Evolutionary conservation across 2,888 invertebrate species (phyloP), one percentile per base, ranked within the genome.

Genomic region (Tineola bisselliella): DNA sequence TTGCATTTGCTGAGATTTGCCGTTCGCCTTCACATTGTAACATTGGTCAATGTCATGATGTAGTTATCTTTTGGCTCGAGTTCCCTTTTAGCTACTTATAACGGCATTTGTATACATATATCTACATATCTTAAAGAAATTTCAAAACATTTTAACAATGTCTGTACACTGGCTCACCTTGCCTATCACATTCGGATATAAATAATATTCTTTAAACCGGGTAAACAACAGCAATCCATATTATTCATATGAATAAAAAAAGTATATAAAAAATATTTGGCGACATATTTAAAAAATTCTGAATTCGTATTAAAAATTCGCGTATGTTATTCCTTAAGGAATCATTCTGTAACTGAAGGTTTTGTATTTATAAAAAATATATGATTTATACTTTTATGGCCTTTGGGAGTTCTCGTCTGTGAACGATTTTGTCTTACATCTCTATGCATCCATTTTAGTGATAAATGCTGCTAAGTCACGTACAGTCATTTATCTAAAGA

Each of bases 31-130:
- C 15, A 10, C 8, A 13, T 38, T 48, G 48, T 48, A 10, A 48
- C 48, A 48, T 48, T 48, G 48, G 48, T 48, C 48, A 48, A 17
- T 48, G 48, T 48, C 48, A 48, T 10, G n/a, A n/a, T 38, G 38
- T 38, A 38, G 48, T 48, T 48, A 48, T 48, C 48, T 48, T 48
- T 48, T 48, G 48, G 15, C 15, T 15, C 43, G 43, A 43, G 43
- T n/a, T 43, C 3, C 8, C 3, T 43, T 4, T 25, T 4, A 25
- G 6, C 2, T 25, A 4, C 25, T 6, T 25, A 2, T 6, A 25
- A 2, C 6, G 6, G 25, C 6, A 25, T 25, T 25, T 6, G 25
- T 25, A 4, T 25, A 6, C 6, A 25, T 25, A 25, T 25, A 25
- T 25, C 6, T 2, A 6, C 6, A 25, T 25, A 25, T 2, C 25